Evolutionary conservation across 2,888 invertebrate species (phyloP), one percentile per base, ranked within the genome.

Genomic region (Xylocampa areola): DNA sequence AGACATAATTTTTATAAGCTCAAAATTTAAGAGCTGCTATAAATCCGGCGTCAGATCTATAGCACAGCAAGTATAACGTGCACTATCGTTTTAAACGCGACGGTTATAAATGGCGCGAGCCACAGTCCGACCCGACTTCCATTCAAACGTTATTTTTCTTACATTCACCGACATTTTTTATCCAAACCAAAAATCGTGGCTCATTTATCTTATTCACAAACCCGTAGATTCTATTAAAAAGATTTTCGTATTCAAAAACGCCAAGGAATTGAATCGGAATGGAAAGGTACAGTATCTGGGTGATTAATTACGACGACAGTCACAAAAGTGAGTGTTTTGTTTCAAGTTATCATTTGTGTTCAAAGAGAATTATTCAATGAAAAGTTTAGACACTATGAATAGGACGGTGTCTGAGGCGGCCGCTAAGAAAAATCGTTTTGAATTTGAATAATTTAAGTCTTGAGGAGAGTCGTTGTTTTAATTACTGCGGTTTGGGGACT

Each of bases 221-320:
- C 68, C 59, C 57, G 53, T 40, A 52, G 55, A 84, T 86, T 88
- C 83, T 85, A 84, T 87, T 86, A 86, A 85, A 88, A 81, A 80
- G 85, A 82, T 83, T 75, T 86, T 77, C 78, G 79, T 77, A 86
- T 88, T 88, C 85, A 88, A 85, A 87, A 87, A 85, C 78, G 76
- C 76, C 72, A 71, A 68, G 73, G 78, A 83, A 86, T 85, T 88
- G 80, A 89, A 89, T 88, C 77, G 80, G 67, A 84, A 82, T 75
- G 80, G 81, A 68, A 73, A 70, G 66, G 73, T 79, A 80, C 78
- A 76, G 71, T 62, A 75, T 77, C 72, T 55, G 45, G n/a, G 80
- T 86, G 83, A 89, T 90, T 89, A 86, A 88, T 89, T 81, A 76
- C 58, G 60, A 50, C 55, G 69, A 68, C 72, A 76, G 79, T 77